Evolutionary conservation across 2,888 invertebrate species (phyloP), one percentile per base, ranked within the genome.

Genomic region (Andrena trimmerana): DNA sequence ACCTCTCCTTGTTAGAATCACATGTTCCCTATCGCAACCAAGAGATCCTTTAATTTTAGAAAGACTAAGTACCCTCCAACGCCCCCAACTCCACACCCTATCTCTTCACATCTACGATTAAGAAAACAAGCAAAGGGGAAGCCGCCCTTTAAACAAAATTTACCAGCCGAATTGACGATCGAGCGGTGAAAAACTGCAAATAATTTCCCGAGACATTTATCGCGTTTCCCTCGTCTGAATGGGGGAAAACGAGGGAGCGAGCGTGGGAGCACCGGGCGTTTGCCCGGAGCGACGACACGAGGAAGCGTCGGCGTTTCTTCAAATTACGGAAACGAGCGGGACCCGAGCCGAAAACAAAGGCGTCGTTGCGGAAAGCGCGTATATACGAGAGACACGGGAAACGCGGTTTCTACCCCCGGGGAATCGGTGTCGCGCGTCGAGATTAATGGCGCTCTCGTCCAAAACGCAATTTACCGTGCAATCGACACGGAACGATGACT

Each of bases 401-500:
- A 74, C 78, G 75, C 62, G 75, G 71, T 66, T 69, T 73, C 52
- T 67, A 54, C 42, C 73, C 74, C 75, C 65, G 66, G 88, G 78
- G 87, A 80, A 81, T 72, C 79, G 82, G 71, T 83, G 83, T 80
- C 83, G 77, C 83, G 52, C 52, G 33, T 24, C 59, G 85, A 87
- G 88, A 88, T 88, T 83, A 88, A 88, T 86, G 86, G 85, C 83
- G 75, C 81, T 85, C 78, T 82, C 79, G 83, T 68, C 77, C 83
- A 81, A 88, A 88, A 88, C 81, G 88, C 85, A 88, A 88, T 88
- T 88, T 88, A 86, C 86, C 83, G 79, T 78, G 82, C 81, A 79
- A 88, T 88, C 88, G 86, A 88, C 88, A 83, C 77, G 81, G 83
- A 75, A 80, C 82, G 85, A 86, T 88, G 88, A 88, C 85, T 78